Base-by-base conservation (phyloP, 2,113 vertebrate genomes). In the Brevimyrus niger region DNA sequence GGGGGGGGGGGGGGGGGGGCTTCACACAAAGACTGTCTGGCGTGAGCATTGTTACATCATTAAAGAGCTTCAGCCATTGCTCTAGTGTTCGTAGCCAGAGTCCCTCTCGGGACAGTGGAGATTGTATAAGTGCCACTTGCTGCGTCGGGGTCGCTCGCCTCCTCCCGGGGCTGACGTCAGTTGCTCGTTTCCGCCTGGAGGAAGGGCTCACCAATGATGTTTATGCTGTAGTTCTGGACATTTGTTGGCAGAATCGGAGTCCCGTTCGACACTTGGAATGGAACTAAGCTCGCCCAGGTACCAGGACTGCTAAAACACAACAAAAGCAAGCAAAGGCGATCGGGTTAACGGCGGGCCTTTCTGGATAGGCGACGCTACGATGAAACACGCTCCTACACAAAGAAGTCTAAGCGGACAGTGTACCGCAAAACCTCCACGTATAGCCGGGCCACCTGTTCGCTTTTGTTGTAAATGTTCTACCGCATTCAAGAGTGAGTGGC, bases 211-310 rank as follows among this genome's bases (percentile, higher is more conserved):
- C 98, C 98, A 96, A 99, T 98, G 97, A 99, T 97, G 96, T 98
- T 99, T 98, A 99, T 97, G 97, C 98, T 97, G 96, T 99, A 99
- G 97, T 99, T 99, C 97, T 99, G 97, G 97, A 99, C 97, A 97
- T 97, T 99, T 97, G 98, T 96, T 92, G 97, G 97, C 96, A 99
- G 97, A 96, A 99, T 99, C 95, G 97, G 97, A 96, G 98, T 98
- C 96, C 98, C 97, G 94, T 98, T 99, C 97, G 98, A 98, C 96
- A 99, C 97, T 97, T 99, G 98, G 96, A 99, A 99, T 96, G 98
- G 98, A 97, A 99, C 97, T 97, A 99, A 98, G 96, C 98, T 99
- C 99, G 98, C 98, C 98, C 98, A 99, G 97, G 98, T 99, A 99
- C 98, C 98, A 99, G 98, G 98, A 99, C 98, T 99, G 97, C 92